Evolutionary conservation across 1,140 invertebrate species (phyloP), one percentile per base, ranked within the genome.

Genomic region (Acromyrmex heyeri): DNA sequence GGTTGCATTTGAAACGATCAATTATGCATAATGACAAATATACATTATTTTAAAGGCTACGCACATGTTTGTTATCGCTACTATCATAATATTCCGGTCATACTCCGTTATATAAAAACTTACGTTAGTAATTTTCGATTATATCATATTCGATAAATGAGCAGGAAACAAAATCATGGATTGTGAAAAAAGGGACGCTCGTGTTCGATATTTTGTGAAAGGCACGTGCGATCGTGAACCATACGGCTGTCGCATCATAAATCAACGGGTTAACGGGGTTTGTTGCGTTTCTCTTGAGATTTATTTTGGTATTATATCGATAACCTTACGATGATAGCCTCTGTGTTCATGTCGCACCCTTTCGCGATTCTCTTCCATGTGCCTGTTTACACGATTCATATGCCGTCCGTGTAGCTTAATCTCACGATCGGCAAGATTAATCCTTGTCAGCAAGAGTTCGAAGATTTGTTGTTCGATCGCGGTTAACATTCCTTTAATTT

Each of bases 281-380:
- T 69, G 34, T 79, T 86, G 48, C 18, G 48, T 69, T 85, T 62
- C 21, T 38, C 10, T 18, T 86, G 27, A 69, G 64, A 81, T 81
- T 86, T 86, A 81, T 86, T 86, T 69, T 79, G 38, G 44, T 69
- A 67, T 86, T 50, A 48, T 18, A 50, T n/a, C 75, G 62, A 86
- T 69, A 86, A 81, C 34, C 34, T 27, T 79, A 24, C 34, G 61
- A 67, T 30, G 50, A 65, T 77, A 85, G 14, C 55, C 30, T 57
- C 16, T n/a, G 65, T 53, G 34, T 81, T 70, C 30, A 44, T 16
- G 16, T 72, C 64, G 21, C 65, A n/a, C 27, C 21, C 21, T 64
- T 78, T 78, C 50, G 48, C 78, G 30, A 81, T 34, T 27, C 50
- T 57, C 5, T 21, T 53, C 10, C 21, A 61, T 53, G 7, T 50